A percentile compares a stretch with the other conserved stretches of the same genome.
phyloP scores from a whole-genome alignment of 2,888 invertebrate genomes.

The Julus scandinavius region DNA sequence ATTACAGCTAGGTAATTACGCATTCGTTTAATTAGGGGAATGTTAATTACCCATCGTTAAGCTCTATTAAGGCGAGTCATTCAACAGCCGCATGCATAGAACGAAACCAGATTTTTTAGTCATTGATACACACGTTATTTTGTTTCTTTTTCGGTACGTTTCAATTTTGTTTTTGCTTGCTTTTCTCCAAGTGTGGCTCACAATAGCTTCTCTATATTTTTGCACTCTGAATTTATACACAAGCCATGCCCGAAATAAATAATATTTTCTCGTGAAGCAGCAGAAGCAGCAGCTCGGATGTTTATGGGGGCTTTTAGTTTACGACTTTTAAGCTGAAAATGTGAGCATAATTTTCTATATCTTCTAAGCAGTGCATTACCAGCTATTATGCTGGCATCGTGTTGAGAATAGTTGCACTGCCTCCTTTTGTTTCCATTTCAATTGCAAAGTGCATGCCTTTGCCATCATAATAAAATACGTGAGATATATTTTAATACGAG shows the following conservation, averaged over 20 bases:
- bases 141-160: background rate
- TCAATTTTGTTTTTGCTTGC: background rate
- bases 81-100: background rate
- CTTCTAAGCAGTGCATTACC: constrained; percentile 26
- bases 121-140: background rate
- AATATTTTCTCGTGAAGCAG: background rate
- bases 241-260: constrained; percentile 27
- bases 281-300: background rate
- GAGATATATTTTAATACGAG: constrained; percentile 29
- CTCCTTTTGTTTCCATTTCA: constrained; percentile 28
- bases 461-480: constrained; percentile 28
- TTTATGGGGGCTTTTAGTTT: constrained; percentile 22
- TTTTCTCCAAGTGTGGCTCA: background rate
- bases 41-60: constrained; percentile 7
- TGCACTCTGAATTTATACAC: background rate
- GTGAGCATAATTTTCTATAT: constrained; percentile 29
- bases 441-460: constrained; percentile 28
- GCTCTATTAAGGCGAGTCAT: background rate
- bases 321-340: constrained; percentile 29
- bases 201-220: constrained; percentile 15
- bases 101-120: too few species aligned
- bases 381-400: constrained; percentile 27
- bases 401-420: constrained; percentile 18
- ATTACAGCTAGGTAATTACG: background rate
- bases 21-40: constrained; percentile 18